Evolutionary conservation across 2,888 invertebrate species (phyloP).

Genomic region (Lycia hirtaria): DNA sequence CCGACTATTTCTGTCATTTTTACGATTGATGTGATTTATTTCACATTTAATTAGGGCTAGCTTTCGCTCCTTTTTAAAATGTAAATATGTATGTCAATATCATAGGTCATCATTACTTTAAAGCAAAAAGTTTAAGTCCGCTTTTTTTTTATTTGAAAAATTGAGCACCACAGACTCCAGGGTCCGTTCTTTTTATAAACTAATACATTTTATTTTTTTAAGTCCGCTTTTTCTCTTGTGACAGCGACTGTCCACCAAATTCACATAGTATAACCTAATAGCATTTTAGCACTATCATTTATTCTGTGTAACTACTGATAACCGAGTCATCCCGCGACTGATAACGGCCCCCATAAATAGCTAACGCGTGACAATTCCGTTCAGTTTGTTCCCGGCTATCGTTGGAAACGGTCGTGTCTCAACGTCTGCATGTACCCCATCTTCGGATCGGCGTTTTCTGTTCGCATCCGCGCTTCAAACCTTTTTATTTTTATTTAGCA

Average conservation of each 20-base stretch:
- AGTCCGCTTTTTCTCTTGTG: conserved; percentile 18
- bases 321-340: conserved; percentile 61
- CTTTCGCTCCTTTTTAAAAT: too few species aligned
- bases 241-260: conserved; percentile 39
- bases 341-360: conserved; percentile 72
- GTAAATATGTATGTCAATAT: too few species aligned
- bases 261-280: conserved; percentile 45
- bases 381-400: conserved; percentile 64
- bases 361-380: conserved; percentile 43
- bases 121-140: too few species aligned
- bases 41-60: too few species aligned
- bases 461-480: conserved; percentile 44
- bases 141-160: too few species aligned
- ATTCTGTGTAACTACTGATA: conserved; percentile 61
- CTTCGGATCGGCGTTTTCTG: conserved; percentile 42
- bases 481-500: conserved; percentile 66
- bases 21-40: too few species aligned
- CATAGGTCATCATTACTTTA: too few species aligned
- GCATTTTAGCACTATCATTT: too few species aligned
- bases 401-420: conserved; percentile 46
- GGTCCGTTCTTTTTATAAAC: too few species aligned
- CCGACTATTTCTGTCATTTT: too few species aligned
- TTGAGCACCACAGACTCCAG: too few species aligned
- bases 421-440: conserved; percentile 49
- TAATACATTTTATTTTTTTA: too few species aligned